Conservation (phyloP, 2,888 invertebrate species). For the Scelioninae gen. 1 region DNA sequence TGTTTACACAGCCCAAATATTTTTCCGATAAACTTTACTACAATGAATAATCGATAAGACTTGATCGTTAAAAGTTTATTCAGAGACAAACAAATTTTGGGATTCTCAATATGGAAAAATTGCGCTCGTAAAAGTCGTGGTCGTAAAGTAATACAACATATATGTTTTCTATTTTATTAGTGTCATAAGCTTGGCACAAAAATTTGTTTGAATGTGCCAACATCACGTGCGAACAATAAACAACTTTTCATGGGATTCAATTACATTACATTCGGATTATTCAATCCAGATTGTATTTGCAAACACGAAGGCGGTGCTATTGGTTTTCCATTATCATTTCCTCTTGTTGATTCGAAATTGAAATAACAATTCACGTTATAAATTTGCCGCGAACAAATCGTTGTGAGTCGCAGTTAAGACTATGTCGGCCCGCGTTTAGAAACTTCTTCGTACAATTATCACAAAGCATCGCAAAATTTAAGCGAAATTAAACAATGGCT, state of each 20-base stretch:
- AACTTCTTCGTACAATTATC: conserved; percentile 20
- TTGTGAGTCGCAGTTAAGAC: not conserved
- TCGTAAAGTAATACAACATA: conserved; percentile 31
- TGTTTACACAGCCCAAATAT: conserved; percentile 23
- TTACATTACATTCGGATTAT: conserved; percentile 51
- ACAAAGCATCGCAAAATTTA: conserved; percentile 6
- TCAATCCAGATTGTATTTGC: conserved; percentile 43
- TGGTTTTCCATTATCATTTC: conserved; percentile 13
- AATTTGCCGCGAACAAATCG: conserved; percentile 13
- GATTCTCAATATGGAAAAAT: conserved; percentile 37
- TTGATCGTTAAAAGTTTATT: conserved; percentile 23
- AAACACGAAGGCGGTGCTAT: conserved; percentile 16
- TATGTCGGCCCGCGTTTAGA: not conserved
- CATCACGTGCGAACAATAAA: conserved; percentile 51
- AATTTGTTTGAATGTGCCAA: conserved; percentile 30
- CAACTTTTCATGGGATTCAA: conserved; percentile 47
- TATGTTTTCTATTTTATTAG: conserved; percentile 43
- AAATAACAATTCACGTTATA: not conserved
- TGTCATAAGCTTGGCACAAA: conserved; percentile 24
- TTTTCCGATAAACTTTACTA: conserved; percentile 28
- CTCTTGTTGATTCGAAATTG: not conserved
- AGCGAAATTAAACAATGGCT: conserved; percentile 40
- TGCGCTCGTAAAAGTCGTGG: conserved; percentile 14
- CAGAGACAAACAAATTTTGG: not conserved
- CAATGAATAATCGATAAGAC: conserved; percentile 34